A percentile compares a stretch with the other conserved stretches of the same genome.
These are phyloP conservation scores for Drosophila serrata DNA, from an alignment of 1,140 invertebrate genomes.

Conservation along the genomic window DNA sequence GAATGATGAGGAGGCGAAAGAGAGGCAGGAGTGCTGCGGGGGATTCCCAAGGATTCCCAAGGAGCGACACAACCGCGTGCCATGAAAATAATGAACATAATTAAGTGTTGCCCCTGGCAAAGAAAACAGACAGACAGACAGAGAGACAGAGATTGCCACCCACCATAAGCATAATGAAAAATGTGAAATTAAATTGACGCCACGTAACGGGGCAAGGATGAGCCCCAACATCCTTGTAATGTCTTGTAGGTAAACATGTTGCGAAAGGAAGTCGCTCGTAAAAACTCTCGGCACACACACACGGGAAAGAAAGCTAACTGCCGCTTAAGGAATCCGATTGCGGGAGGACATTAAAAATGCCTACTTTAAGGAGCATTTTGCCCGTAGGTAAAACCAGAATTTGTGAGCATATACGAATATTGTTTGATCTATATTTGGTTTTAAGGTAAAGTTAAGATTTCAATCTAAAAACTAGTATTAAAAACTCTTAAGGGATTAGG, in stretches of 20 bases:
- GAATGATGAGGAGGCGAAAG: slow-evolving; percentile 35
- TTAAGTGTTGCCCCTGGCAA: slow-evolving; percentile 82
- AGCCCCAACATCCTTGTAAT: slow-evolving; percentile 71
- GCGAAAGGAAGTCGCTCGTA: slow-evolving; percentile 76
- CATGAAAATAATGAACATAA: slow-evolving; percentile 84
- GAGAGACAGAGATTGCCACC: slow-evolving; percentile 2
- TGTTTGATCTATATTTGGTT: background rate
- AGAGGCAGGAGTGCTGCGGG: slow-evolving; percentile 1
- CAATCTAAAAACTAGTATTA: background rate
- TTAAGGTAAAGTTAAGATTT: background rate
- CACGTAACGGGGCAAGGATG: slow-evolving; percentile 44
- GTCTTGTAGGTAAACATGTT: slow-evolving; percentile 82
- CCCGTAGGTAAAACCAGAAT: slow-evolving; percentile 1
- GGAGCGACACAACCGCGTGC: slow-evolving; percentile 67
- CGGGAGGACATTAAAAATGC: slow-evolving; percentile 62
- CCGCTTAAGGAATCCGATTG: slow-evolving; percentile 50
- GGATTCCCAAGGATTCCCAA: slow-evolving; percentile 7
- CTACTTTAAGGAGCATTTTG: slow-evolving; percentile 52
- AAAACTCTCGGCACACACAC: slow-evolving; percentile 57
- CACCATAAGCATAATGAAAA: slow-evolving; percentile 78
- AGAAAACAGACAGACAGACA: slow-evolving; percentile 40
- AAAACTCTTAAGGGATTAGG: background rate
- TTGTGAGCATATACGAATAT: slow-evolving; percentile 19
- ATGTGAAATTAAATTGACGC: slow-evolving; percentile 82
- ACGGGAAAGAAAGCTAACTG: slow-evolving; percentile 15